These are phyloP conservation scores for Mionectes macconnelli DNA, from an alignment of 2,113 vertebrate species.

Conservation along the genomic window DNA sequence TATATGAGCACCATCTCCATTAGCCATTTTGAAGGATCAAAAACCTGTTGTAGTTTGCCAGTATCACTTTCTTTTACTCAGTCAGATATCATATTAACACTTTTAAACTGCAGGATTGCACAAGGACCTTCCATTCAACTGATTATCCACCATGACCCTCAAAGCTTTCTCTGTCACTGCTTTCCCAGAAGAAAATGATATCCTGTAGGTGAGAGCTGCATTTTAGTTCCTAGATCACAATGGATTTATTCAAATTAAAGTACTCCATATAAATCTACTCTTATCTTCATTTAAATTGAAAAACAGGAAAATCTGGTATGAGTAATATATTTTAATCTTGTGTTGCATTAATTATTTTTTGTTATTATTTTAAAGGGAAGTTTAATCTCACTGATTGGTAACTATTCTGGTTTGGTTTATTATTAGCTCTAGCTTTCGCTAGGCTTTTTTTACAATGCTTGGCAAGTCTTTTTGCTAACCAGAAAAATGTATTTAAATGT, in stretches of 20 bases:
- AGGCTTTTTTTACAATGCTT: background rate
- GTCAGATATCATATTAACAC: background rate
- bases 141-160: slow-evolving; percentile 10
- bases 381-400: background rate
- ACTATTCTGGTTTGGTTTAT: background rate
- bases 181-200: background rate
- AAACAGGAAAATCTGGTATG: background rate
- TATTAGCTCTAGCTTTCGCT: background rate
- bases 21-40: background rate
- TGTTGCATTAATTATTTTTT: background rate
- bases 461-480: slow-evolving; percentile 20
- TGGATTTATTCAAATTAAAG: slow-evolving; percentile 8
- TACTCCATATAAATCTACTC: background rate
- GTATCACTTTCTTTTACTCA: slow-evolving; percentile 6
- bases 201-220: background rate
- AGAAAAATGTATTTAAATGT: slow-evolving; percentile 35
- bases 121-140: background rate
- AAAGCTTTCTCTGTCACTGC: background rate
- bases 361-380: background rate
- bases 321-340: background rate
- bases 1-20: background rate
- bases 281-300: background rate
- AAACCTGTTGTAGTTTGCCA: background rate
- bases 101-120: background rate
- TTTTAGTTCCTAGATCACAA: background rate